These are phyloP conservation scores for Xiphophorus maculatus DNA, from an alignment of 2,113 vertebrate genomes.

Conservation along the genomic window DNA sequence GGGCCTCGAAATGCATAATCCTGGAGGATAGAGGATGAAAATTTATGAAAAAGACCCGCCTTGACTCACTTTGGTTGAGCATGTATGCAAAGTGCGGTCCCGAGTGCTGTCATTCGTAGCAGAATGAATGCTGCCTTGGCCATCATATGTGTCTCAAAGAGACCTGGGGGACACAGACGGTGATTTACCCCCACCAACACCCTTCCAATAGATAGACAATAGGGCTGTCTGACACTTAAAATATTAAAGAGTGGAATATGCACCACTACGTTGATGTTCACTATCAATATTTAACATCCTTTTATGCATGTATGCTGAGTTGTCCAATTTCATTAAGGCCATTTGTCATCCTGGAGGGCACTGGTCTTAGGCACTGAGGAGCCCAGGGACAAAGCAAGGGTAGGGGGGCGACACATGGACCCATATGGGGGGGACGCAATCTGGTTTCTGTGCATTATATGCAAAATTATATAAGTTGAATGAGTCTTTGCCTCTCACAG, in stretches of 20 bases:
- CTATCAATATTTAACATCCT: conserved; percentile 99
- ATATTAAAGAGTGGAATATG: conserved; percentile 97
- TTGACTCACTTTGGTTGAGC: conserved; percentile 41
- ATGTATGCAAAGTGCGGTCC: conserved; percentile 69
- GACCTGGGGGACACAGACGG: conserved; percentile 55
- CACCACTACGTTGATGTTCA: conserved; percentile 88
- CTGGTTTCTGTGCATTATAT: conserved; percentile 7
- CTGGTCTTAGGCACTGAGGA: conserved; percentile 69
- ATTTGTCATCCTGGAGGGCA: conserved; percentile 91
- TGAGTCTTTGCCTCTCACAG: neutral
- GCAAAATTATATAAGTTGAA: neutral
- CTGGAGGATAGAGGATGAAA: conserved; percentile 45
- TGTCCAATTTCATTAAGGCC: conserved; percentile 99
- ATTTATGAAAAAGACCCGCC: conserved; percentile 50
- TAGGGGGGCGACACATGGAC: conserved; percentile 45
- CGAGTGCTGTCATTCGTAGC: conserved; percentile 59
- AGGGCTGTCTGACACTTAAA: conserved; percentile 88
- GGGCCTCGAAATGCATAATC: conserved; percentile 22
- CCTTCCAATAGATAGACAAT: conserved; percentile 81
- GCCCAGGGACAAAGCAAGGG: conserved; percentile 65
- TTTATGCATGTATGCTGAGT: conserved; percentile 98
- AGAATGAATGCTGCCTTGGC: conserved; percentile 49
- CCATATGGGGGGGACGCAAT: conserved; percentile 19
- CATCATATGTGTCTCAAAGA: conserved; percentile 62
- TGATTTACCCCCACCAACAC: conserved; percentile 58